Percentiles rank a stretch among this genome's conserved stretches.
phyloP scores from a whole-genome alignment of 2,797 vertebrate genomes.

The Sphenopsis melanotis region DNA sequence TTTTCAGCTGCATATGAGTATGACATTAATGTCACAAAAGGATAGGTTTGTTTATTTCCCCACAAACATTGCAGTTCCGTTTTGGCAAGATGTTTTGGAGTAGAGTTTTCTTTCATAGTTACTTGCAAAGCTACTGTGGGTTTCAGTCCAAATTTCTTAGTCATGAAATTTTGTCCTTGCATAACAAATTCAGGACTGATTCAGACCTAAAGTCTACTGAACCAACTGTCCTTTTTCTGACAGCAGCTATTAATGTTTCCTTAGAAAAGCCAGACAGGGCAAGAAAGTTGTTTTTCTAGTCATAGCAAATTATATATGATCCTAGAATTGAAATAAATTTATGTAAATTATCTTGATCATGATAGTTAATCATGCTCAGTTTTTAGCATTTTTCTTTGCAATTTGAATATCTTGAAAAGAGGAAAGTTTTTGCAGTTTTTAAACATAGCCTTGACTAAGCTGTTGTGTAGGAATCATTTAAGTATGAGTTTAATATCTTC shows the following conservation, averaged over 20 bases:
- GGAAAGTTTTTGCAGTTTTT: background rate
- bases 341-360: background rate
- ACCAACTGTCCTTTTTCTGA: background rate
- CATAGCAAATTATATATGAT: background rate
- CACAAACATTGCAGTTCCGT: background rate
- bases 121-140: background rate
- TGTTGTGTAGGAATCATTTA: background rate
- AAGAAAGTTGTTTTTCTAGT: background rate
- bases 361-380: background rate
- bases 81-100: background rate
- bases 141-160: background rate
- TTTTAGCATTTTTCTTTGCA: background rate
- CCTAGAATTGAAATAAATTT: background rate
- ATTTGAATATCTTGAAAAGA: background rate
- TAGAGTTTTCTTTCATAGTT: background rate
- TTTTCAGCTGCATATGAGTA: background rate
- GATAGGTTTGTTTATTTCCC: background rate
- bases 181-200: background rate
- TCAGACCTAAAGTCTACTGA: background rate
- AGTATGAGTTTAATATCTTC: background rate
- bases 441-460: background rate
- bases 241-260: background rate
- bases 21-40: background rate
- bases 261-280: background rate
- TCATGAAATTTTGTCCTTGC: background rate